Percentiles rank a stretch among this genome's conserved stretches.
phyloP scores from a whole-genome alignment of 2,113 vertebrate genomes.

The Ovis aries region ARS-UI_Ramb_v3.0 NC_056064.1:54184001-54184500 shows the following conservation, averaged over 20 bases:
- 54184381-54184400: background rate
- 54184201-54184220: background rate
- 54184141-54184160: background rate
- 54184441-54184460: accelerated
- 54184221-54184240: background rate
- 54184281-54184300: background rate
- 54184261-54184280: background rate
- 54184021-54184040: background rate
- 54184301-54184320: background rate
- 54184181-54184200: background rate
- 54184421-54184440: background rate
- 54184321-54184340: no score
- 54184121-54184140: background rate
- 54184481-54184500: accelerated
- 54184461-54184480: accelerated
- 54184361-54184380: background rate
- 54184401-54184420: accelerated
- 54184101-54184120: background rate
- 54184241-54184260: background rate
- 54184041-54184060: background rate
- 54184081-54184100: background rate
- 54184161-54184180: background rate
- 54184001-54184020: background rate
- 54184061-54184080: background rate
- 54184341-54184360: accelerated